Base-by-base conservation (phyloP, 2,888 invertebrate genomes). In the Camponotus fellah region DNA sequence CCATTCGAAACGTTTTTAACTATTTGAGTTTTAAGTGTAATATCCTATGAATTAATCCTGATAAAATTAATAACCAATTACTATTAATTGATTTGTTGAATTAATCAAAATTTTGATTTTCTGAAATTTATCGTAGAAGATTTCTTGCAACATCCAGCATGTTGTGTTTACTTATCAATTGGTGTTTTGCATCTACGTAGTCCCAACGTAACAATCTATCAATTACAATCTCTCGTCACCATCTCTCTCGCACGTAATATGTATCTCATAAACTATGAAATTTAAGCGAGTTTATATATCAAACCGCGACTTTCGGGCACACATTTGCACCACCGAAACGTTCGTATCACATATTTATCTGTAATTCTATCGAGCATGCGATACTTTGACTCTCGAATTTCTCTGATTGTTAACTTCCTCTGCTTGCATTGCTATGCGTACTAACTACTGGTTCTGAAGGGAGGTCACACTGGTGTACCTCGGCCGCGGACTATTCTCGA, bases 371-470 rank as follows among this genome's bases (percentile, higher is more conserved):
- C 82, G 79, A 88, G 92, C 92, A 92, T 92, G 92, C 84, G 58
- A 84, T 58, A 84, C 85, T 76, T 85, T 84, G 85, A 86, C 83
- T 87, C 82, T 89, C 68, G 84, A 84, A 91, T 88, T 91, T 88
- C 90, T 93, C 91, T 92, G 89, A 92, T 92, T 91, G 92, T 92
- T 92, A 92, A 93, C 89, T 92, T 92, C 92, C 92, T 93, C 89
- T 93, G 93, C 93, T 93, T 94, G 93, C 92, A 93, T 94, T 93
- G 92, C 93, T 94, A 93, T 94, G 92, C 93, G 92, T 94, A 94
- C 94, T 94, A 95, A 95, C 94, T 93, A 93, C 93, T 93, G 94
- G 92, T 94, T 94, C 94, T 93, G 92, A 94, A 95, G 95, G 94
- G 94, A 91, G 94, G 94, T 93, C 94, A 94, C 91, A 94, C 92